These are phyloP conservation scores for Esox masquinongy DNA, from an alignment of 2,797 vertebrate species.

Conservation along the genomic window DNA sequence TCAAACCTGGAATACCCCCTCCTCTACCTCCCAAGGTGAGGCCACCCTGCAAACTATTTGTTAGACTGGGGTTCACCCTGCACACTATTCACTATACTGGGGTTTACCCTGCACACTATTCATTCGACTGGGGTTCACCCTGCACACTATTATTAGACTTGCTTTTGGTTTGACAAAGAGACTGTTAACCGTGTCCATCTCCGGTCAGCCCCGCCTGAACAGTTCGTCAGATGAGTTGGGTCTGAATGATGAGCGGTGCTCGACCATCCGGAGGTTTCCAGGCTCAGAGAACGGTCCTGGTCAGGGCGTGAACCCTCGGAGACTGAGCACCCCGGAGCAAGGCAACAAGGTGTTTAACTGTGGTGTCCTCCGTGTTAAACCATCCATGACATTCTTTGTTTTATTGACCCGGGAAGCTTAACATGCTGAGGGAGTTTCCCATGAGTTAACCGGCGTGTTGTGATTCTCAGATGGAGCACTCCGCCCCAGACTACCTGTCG, in stretches of 20 bases:
- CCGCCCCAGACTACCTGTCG: constrained; percentile 76
- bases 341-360: constrained; percentile 52
- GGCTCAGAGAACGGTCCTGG: constrained; percentile 77
- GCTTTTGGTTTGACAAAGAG: background rate
- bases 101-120: no score
- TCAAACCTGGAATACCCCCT: constrained; percentile 86
- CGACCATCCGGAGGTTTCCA: constrained; percentile 87
- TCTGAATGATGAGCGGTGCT: constrained; percentile 81
- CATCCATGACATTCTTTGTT: background rate
- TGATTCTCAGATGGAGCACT: constrained; percentile 37
- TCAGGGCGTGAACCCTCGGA: constrained; percentile 72
- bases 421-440: background rate
- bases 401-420: background rate
- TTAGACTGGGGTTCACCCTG: background rate
- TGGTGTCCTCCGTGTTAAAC: background rate
- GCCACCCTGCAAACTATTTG: background rate
- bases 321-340: constrained; percentile 87
- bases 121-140: no score
- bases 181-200: constrained; percentile 20
- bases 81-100: no score
- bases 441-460: background rate
- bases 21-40: constrained; percentile 94
- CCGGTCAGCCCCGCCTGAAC: constrained; percentile 81
- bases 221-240: constrained; percentile 84
- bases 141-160: background rate